A percentile compares a stretch with the other conserved stretches of the same genome.
These are phyloP conservation scores for Leucosticte australis DNA, from an alignment of 2,113 vertebrate genomes.

Conservation along the genomic window DNA sequence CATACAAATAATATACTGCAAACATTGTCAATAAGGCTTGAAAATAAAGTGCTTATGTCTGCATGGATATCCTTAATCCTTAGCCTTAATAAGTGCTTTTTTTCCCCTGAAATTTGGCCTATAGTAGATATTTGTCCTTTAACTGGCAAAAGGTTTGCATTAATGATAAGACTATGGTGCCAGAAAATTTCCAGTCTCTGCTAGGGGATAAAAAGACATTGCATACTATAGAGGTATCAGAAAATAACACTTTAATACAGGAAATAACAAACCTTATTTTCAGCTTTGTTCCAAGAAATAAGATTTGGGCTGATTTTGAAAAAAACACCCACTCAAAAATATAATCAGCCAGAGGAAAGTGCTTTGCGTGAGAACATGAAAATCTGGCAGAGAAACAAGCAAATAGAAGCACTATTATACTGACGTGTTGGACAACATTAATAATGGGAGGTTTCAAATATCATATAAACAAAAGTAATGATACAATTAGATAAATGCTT, in stretches of 20 bases:
- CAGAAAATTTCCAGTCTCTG: neutral
- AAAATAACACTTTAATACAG: neutral
- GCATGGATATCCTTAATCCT: neutral
- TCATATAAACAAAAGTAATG: neutral
- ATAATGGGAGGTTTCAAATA: neutral
- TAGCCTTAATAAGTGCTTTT: neutral
- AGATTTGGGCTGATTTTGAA: neutral
- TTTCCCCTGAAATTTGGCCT: neutral
- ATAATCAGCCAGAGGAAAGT: neutral
- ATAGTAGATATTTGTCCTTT: neutral
- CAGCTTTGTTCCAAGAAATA: neutral
- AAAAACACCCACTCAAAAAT: neutral
- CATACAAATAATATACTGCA: neutral
- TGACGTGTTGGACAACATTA: neutral
- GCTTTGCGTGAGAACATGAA: neutral
- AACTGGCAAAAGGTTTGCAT: neutral
- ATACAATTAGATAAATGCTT: neutral
- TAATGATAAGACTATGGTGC: neutral
- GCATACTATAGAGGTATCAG: neutral
- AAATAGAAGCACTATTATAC: neutral
- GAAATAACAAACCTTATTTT: neutral
- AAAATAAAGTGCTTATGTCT: neutral
- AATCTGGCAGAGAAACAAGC: conserved; percentile 1
- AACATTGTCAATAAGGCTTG: neutral
- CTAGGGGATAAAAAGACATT: neutral